Base-by-base conservation (phyloP, 2,113 vertebrate genomes). In the Prinia subflava region DNA sequence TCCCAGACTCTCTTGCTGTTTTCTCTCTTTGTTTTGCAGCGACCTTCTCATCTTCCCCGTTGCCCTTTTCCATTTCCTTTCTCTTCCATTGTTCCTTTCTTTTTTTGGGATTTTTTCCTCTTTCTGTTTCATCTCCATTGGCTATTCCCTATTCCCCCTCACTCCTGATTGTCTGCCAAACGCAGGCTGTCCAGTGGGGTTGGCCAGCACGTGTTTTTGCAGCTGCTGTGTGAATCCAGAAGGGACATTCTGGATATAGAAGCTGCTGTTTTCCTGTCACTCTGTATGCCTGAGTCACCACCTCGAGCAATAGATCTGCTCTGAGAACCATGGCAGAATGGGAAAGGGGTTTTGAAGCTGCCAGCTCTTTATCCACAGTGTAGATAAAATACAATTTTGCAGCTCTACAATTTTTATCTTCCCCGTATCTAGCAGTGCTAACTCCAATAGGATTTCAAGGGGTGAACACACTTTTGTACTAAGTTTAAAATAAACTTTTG, bases 141-240 rank as follows among this genome's bases (percentile, higher is more conserved):
- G 24, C 59, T 74, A 4, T 78, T 81, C 39, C 11, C n/a, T 27
- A 0, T 41, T 86, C 68, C 57, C 64, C 37, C 31, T 68, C 63
- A 15, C 3, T 35, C 46, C 31, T 87, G 77, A 46, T 67, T 46
- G 78, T 46, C 80, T 96, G 83, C 88, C 83, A 92, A 78, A 50
- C 7, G 44, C 46, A 56, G 64, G 71, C 57, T 68, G 44, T 53
- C 59, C 80, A 41, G 47, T 82, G 87, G 68, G 28, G 8, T 23
- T 81, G 85, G 75, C 64, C 76, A 83, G 9, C 21, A 10, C 3
- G 8, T 88, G 85, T 83, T 96, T 93, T 95, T 94, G 79, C 83
- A 96, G 85, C 76, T 96, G 95, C 59, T 80, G 10, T 24, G 4
- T 63, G 92, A 93, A 60, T 68, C 52, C 68, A 89, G 80, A 90